Evolutionary conservation across 2,797 vertebrate species (phyloP).

Genomic region (Percopsis omiscomaycus): DNA sequence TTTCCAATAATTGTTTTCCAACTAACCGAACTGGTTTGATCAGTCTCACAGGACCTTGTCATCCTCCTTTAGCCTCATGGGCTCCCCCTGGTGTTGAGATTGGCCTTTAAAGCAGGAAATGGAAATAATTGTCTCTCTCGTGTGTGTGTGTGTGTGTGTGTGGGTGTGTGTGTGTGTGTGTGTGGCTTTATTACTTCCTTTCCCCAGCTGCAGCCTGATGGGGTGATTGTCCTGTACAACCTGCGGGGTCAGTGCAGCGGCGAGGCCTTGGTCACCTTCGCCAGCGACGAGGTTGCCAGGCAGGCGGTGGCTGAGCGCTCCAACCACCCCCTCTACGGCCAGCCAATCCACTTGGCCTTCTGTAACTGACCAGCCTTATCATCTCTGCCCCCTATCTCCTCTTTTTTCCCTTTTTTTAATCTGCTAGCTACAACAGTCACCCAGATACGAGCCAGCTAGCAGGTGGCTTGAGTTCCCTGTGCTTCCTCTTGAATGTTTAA

Average conservation of each 20-base stretch:
- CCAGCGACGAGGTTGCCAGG: slow-evolving; percentile 81
- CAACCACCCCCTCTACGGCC: slow-evolving; percentile 79
- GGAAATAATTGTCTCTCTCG: not conserved
- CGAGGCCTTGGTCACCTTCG: slow-evolving; percentile 86
- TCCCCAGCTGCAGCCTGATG: slow-evolving; percentile 85
- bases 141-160: not conserved
- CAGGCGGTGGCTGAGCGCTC: slow-evolving; percentile 82
- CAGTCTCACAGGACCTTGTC: slow-evolving; percentile 2
- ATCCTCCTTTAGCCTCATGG: slow-evolving; percentile 23
- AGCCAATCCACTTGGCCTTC: slow-evolving; percentile 77
- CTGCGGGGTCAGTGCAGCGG: slow-evolving; percentile 88
- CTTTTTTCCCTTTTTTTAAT: slow-evolving; percentile 4
- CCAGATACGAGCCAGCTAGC: slow-evolving; percentile 1
- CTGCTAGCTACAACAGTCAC: not conserved
- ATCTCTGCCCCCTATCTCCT: not conserved
- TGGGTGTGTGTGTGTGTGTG: not conserved
- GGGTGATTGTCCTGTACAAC: slow-evolving; percentile 86
- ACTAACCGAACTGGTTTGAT: slow-evolving; percentile 40
- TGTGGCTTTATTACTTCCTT: slow-evolving; percentile 2
- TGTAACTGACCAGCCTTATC: slow-evolving; percentile 67
- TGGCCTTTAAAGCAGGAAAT: slow-evolving; percentile 8
- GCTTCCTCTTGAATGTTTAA: slow-evolving; percentile 5
- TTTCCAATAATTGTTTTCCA: slow-evolving; percentile 23
- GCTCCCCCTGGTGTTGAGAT: slow-evolving; percentile 56
- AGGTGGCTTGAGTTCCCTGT: not conserved